A percentile compares a stretch with the other conserved stretches of the same genome.
Conservation (phyloP, 2,797 vertebrate species). For the Trachurus trachurus region DNA sequence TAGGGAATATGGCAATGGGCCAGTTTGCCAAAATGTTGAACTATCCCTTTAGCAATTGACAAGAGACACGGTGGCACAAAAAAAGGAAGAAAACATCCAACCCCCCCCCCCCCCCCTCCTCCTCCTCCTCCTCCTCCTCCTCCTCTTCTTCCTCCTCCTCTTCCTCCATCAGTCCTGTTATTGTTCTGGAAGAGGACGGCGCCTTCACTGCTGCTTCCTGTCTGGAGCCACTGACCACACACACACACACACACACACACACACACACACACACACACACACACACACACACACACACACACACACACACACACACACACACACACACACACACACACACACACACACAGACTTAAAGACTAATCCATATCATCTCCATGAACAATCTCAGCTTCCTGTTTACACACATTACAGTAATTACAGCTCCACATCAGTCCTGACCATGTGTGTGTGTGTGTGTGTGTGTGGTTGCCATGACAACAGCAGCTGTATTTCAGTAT, state of each 20-base stretch:
- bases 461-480: too few species aligned
- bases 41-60: too few species aligned
- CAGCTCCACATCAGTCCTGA: too few species aligned
- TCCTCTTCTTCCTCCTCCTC: not conserved
- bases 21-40: too few species aligned
- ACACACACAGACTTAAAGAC: not conserved
- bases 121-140: not conserved
- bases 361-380: not conserved
- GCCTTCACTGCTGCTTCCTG: constrained; percentile 59
- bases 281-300: not conserved
- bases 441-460: too few species aligned
- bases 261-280: constrained; percentile 14
- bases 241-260: not conserved
- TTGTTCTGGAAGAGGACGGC: constrained; percentile 47
- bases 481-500: too few species aligned
- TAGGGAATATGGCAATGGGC: too few species aligned
- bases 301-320: not conserved
- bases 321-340: not conserved
- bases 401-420: not conserved
- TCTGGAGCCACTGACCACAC: constrained; percentile 36
- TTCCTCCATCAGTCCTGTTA: constrained; percentile 30
- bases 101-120: too few species aligned
- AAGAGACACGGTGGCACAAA: too few species aligned
- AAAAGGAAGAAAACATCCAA: too few species aligned
- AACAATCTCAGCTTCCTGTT: constrained; percentile 17